These are phyloP conservation scores for Drymonia ruficornis DNA, from an alignment of 2,888 invertebrate genomes.

Conservation along the genomic window DNA sequence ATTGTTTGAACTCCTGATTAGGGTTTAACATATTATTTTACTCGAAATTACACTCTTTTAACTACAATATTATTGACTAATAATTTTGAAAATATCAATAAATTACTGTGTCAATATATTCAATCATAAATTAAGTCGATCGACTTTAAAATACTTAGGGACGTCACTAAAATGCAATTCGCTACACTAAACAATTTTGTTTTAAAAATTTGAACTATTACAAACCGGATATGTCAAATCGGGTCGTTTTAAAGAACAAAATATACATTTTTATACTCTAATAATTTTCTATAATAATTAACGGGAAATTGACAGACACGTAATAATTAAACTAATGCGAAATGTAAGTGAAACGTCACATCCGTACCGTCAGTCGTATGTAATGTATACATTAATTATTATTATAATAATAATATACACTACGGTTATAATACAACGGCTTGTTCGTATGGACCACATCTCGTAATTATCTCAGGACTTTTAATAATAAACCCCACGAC, in stretches of 20 bases:
- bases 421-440: constrained; percentile 25
- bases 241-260: constrained; percentile 19
- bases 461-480: not conserved
- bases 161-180: constrained; percentile 40
- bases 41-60: too few relatives aligned
- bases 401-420: constrained; percentile 31
- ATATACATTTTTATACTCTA: constrained; percentile 26
- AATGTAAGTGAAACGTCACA: constrained; percentile 8
- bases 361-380: constrained; percentile 34
- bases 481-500: not conserved
- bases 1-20: not conserved
- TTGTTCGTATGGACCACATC: constrained; percentile 3
- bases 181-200: constrained; percentile 39
- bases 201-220: constrained; percentile 51
- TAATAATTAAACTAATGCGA: constrained; percentile 20
- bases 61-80: not conserved
- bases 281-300: constrained; percentile 49
- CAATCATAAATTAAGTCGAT: not conserved
- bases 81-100: not conserved
- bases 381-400: constrained; percentile 32
- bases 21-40: not conserved
- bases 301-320: constrained; percentile 60
- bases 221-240: constrained; percentile 38
- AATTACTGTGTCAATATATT: not conserved
- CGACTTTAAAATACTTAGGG: constrained; percentile 2